Base-by-base conservation (phyloP, 2,113 vertebrate genomes). In the Syngnathus typhle region DNA sequence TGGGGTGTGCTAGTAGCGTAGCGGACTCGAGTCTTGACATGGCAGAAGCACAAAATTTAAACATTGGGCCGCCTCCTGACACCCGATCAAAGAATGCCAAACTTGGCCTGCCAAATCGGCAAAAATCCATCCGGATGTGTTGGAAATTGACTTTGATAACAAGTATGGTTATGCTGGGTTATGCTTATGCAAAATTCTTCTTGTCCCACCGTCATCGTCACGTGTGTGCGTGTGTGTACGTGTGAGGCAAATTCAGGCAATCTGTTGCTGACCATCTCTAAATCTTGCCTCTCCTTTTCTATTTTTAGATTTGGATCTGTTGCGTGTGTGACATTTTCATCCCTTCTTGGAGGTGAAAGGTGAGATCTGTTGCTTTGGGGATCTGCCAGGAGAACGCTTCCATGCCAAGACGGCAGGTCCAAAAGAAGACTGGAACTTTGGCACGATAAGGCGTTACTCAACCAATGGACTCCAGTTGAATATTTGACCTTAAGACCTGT, bases 271-370 rank as follows among this genome's bases (percentile, higher is more conserved):
- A 65, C 65, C 66, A 67, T 59, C 79, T 80, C 49, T 71, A 64
- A 82, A 63, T 70, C 19, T 51, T 69, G 44, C 73, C 60, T 62
- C 51, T 76, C 49, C 16, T 56, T 13, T 72, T 75, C 63, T 78
- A 72, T 77, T 82, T 81, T 73, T 76, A 86, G 85, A 69, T 70
- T 38, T 64, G 19, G 19, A 1, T 70, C 12, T 32, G 23, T 58
- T 15, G 64, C 67, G 21, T 62, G 65, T 67, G 68, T 71, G 73
- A 79, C 64, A 19, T 67, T 75, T 60, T 36, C 60, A 66, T 73
- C 65, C 74, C 11, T 18, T 73, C 64, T 68, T 60, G 74, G 83
- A 78, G 73, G 71, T 72, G 76, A 89, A 54, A 77, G 67, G 67
- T 79, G 60, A 86, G 56, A 63, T 59, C 54, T 16, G 44, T 16